Percentiles rank a stretch among this genome's conserved stretches.
phyloP scores from a whole-genome alignment of 2,888 invertebrate species.

The Pterobdella sp. region DNA sequence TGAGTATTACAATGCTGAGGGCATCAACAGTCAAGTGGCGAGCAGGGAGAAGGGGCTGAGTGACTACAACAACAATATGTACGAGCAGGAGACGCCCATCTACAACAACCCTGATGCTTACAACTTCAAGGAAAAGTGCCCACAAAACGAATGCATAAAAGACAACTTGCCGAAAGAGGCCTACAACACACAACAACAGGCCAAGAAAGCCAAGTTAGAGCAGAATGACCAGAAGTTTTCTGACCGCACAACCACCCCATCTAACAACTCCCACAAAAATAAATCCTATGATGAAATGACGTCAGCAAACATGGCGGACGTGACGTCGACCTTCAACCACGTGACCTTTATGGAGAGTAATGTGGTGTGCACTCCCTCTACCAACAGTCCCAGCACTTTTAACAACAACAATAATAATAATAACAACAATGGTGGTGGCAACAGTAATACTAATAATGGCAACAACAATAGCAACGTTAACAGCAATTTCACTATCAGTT shows the following conservation, averaged over 20 bases:
- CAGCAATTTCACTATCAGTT: conserved; percentile 10
- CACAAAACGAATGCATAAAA: too few species aligned
- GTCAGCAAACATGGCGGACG: neutral
- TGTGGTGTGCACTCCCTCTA: neutral
- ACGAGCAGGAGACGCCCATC: too few species aligned
- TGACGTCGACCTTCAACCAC: conserved; percentile 12
- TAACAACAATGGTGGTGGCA: neutral
- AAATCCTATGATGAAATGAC: conserved; percentile 3
- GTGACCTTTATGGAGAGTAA: neutral
- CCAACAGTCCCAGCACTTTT: neutral
- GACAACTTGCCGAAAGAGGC: too few species aligned
- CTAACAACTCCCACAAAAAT: neutral
- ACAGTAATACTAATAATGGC: neutral
- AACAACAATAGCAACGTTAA: neutral
- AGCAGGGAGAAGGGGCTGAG: too few species aligned
- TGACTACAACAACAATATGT: too few species aligned
- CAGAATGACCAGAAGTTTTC: neutral
- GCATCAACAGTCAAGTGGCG: neutral
- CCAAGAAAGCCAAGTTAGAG: neutral
- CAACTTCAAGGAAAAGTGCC: too few species aligned
- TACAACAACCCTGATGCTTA: too few species aligned
- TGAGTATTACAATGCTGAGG: neutral
- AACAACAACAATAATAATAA: neutral
- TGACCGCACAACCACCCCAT: neutral
- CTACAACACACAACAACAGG: neutral